These are phyloP conservation scores for Pelagia noctiluca DNA, from an alignment of 30 jellyfish, hydroid and myxozoan genomes.

Conservation along the genomic window DNA sequence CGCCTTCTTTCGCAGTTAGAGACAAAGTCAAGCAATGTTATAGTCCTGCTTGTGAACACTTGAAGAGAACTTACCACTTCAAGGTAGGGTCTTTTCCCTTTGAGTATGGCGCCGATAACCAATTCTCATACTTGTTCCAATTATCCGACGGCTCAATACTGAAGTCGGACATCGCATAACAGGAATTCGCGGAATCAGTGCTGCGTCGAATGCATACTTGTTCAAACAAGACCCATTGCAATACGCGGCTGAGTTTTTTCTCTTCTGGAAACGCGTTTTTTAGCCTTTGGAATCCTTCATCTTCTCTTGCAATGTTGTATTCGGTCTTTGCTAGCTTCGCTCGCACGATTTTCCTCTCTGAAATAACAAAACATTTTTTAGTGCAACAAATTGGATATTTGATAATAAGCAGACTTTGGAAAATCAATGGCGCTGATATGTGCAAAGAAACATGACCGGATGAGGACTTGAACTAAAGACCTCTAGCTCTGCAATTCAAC, in stretches of 20 bases:
- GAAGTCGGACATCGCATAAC: conserved; percentile 2
- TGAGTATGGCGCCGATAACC: conserved; percentile 7
- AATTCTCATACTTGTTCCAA: conserved; percentile 1
- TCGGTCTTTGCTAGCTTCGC: neutral
- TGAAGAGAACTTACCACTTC: conserved; percentile 1
- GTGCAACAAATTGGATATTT: too few species aligned
- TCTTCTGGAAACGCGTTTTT: conserved; percentile 1
- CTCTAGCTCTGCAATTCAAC: too few species aligned
- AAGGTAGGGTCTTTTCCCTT: neutral
- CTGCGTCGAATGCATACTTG: neutral
- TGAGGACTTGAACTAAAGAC: too few species aligned
- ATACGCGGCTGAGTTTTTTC: neutral
- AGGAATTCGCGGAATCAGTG: neutral
- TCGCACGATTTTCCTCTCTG: neutral
- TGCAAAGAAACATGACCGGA: too few species aligned
- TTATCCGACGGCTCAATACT: neutral
- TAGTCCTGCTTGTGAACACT: too few species aligned
- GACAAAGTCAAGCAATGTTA: too few species aligned
- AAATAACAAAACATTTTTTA: neutral
- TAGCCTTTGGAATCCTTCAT: neutral
- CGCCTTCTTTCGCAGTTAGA: too few species aligned
- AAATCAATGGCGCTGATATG: too few species aligned
- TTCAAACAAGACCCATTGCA: conserved; percentile 3
- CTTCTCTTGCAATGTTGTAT: neutral
- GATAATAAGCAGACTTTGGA: too few species aligned